Base-by-base conservation (phyloP, 2,797 vertebrate genomes). In the Poliocrania exsul region DNA sequence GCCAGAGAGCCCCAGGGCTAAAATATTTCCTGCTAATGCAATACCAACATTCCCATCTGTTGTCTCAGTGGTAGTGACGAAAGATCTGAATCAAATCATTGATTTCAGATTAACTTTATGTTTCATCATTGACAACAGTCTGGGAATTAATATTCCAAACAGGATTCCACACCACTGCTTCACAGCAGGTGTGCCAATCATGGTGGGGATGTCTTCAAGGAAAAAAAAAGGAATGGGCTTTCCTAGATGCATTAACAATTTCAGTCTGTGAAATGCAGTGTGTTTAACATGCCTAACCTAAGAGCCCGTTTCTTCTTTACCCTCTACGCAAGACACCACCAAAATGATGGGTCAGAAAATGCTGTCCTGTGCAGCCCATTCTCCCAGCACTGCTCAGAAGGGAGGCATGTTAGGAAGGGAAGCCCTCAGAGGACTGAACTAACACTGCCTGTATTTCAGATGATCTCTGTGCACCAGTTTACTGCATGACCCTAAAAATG, bases 31-130 rank as follows among this genome's bases (percentile, higher is more conserved):
- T 33, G 2, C 58, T 86, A 91, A 83, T 1, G 17, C 87, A 96
- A 89, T 44, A 91, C 31, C 65, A 94, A 72, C 72, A 78, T 88
- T 93, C 64, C 92, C 86, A 89, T 86, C 74, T 88, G 93, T 95
- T 96, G 97, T 98, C 98, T 98, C 98, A 98, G 98, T 88, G 98
- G 98, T 98, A 99, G 98, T 98, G 98, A 99, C 96, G 95, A 98
- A 97, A 95, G 94, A 96, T 95, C 81, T 88, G 50, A 97, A 88
- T 97, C 54, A 96, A 97, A 92, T 98, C 98, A 98, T 92, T 65
- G 40, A 95, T 60, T 96, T 95, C 98, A 98, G 96, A 97, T 98
- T 75, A 96, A 97, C 79, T 96, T 80, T 96, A 85, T 79, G 94
- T 97, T 93, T 84, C 98, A 98, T 98, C 98, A 98, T 88, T 86